phyloP scores from a whole-genome alignment of 2,888 invertebrate genomes.

The Leucophora obtusa region DNA sequence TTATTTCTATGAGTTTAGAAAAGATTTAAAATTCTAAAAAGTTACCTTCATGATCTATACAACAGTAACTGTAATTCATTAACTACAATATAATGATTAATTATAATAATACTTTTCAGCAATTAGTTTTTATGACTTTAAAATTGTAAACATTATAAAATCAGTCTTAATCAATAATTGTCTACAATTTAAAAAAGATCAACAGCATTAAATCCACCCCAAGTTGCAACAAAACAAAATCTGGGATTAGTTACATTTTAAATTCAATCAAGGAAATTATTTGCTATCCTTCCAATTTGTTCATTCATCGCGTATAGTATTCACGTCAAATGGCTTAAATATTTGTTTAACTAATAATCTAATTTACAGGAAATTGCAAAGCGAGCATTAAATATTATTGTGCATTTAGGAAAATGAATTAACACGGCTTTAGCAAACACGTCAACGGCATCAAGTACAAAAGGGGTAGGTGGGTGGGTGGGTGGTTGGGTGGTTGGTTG shows the following conservation, averaged over 20 bases:
- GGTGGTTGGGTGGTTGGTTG: slow-evolving; percentile 29
- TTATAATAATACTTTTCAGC: no score
- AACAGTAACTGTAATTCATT: no score
- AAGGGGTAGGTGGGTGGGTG: slow-evolving; percentile 25
- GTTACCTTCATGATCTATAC: no score
- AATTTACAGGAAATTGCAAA: slow-evolving; percentile 65
- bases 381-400: slow-evolving; percentile 72
- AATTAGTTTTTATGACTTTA: slow-evolving; percentile 48
- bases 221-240: slow-evolving; percentile 26
- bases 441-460: not conserved
- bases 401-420: slow-evolving; percentile 67
- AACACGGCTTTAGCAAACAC: slow-evolving; percentile 69
- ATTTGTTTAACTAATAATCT: slow-evolving; percentile 68
- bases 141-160: slow-evolving; percentile 51
- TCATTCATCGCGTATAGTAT: not conserved
- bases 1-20: no score
- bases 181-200: slow-evolving; percentile 55
- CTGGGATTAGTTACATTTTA: slow-evolving; percentile 53
- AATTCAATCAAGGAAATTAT: slow-evolving; percentile 51
- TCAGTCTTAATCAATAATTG: slow-evolving; percentile 49
- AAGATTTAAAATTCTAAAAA: no score
- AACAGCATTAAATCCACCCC: slow-evolving; percentile 46
- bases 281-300: slow-evolving; percentile 9
- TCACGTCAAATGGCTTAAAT: slow-evolving; percentile 60
- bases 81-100: no score